A percentile compares a stretch with the other conserved stretches of the same genome.
Evolutionary conservation across 2,797 vertebrate genomes (phyloP).

Genomic region (Erithacus rubecula): DNA sequence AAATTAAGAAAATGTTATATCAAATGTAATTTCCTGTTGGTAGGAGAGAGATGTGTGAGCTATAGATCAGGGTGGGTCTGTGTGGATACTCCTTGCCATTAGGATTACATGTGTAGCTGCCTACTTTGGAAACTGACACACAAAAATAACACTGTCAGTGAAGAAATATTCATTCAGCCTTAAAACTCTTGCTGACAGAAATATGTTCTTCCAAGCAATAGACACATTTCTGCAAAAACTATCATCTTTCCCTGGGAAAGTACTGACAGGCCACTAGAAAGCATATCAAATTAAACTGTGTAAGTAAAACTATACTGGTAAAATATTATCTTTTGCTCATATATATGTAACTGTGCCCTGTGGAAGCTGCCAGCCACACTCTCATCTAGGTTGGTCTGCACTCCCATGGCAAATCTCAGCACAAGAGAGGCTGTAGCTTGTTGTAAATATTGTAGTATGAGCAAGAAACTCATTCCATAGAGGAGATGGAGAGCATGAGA

Average conservation of each 20-base stretch:
- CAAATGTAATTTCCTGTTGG: neutral
- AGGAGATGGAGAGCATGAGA: neutral
- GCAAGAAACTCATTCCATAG: neutral
- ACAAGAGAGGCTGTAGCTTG: neutral
- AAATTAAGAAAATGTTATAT: neutral
- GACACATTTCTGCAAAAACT: constrained; percentile 5
- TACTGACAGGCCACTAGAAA: neutral
- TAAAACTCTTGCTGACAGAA: neutral
- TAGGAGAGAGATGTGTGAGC: neutral
- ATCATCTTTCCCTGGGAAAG: constrained; percentile 14
- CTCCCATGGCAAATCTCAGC: neutral
- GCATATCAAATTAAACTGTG: neutral
- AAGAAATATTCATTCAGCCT: neutral
- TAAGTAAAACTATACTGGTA: neutral
- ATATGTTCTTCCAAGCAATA: neutral
- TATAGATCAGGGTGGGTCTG: neutral
- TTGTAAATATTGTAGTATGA: neutral
- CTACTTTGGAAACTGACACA: neutral
- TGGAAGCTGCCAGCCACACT: neutral
- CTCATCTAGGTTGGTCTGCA: neutral
- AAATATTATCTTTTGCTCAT: neutral
- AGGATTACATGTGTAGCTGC: neutral
- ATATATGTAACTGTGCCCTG: no score
- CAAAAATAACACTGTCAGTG: neutral
- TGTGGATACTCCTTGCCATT: neutral